Evolutionary conservation across 92 coral and sea anemone species (phyloP), one percentile per base, ranked within the genome.

Genomic region (Zoanthus sansibaricus): DNA sequence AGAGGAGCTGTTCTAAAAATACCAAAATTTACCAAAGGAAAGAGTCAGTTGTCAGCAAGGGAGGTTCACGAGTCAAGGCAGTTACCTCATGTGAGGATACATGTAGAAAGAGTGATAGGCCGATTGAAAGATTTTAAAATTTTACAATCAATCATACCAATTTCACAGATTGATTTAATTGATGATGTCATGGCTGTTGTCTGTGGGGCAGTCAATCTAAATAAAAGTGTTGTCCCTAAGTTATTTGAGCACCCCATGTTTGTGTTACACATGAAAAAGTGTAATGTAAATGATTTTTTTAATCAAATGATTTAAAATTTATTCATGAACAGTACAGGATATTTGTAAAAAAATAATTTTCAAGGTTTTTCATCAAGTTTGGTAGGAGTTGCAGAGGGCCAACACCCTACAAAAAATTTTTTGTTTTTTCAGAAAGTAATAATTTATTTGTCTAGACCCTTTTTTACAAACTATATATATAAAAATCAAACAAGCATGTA

Each of bases 41-140:
- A 66, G 67, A 78, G 67, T 49, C 83, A 45, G 67, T 52, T 78
- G 68, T 78, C 83, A 42, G 83, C 67, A 33, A 78, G 66, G 30
- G 79, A 76, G 37, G 54, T 76, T 51, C n/a, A 76, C 12, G 59
- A 49, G 70, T 78, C 84, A 12, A 7, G 84, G 21, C 73, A 78
- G 25, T 55, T 78, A 55, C 11, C 84, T 55, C 84, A 78, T 78
- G 73, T 54, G 33, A 61, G 84, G 46, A 78, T 78, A 21, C 84
- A 78, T 54, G 72, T 78, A 0, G 72, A 78, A 78, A 30, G 84
- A 33, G 68, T 78, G n/a, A 78, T 54, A 16, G 30, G 72, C 42
- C 73, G 37, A 52, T 45, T 78, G 14, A 52, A 52, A 17, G 46
- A 49, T 21, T 78, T 78, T 18, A 42, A 78, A 52, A 54, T 78